phyloP scores from a whole-genome alignment of 2,888 invertebrate species.

The Coenonympha arcania region DNA sequence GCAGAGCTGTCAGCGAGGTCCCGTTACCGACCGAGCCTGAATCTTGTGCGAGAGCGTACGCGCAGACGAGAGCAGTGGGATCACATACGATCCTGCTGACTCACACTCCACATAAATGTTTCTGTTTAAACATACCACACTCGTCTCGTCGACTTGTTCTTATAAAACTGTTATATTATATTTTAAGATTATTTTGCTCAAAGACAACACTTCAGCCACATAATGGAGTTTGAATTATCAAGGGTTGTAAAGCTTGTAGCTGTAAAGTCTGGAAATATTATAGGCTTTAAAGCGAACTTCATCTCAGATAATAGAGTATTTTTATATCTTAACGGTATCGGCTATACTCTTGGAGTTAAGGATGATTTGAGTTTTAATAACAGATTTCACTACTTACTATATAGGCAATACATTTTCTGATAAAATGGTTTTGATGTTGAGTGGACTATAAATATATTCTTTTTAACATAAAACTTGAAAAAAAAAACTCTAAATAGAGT shows the following conservation, averaged over 20 bases:
- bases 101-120: background rate
- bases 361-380: background rate
- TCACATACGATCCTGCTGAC: background rate
- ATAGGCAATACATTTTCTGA: too few relatives aligned
- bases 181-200: too few relatives aligned
- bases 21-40: slow-evolving; percentile 64
- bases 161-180: too few relatives aligned
- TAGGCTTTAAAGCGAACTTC: slow-evolving; percentile 22
- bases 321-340: slow-evolving; percentile 29
- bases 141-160: background rate
- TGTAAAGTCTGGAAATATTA: slow-evolving; percentile 16
- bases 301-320: slow-evolving; percentile 26
- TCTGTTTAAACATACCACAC: background rate
- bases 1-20: slow-evolving; percentile 59
- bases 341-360: background rate
- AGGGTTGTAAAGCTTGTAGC: slow-evolving; percentile 7
- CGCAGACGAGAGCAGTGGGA: slow-evolving; percentile 14
- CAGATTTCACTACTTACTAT: background rate
- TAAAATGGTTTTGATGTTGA: too few relatives aligned
- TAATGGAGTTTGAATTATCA: too few relatives aligned
- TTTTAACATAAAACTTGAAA: too few relatives aligned
- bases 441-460: too few relatives aligned
- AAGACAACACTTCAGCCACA: too few relatives aligned
- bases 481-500: too few relatives aligned
- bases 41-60: slow-evolving; percentile 31